Percentiles rank a stretch among this genome's conserved stretches.
These are phyloP conservation scores for Colostygia pectinataria DNA, from an alignment of 2,888 invertebrate species.

Conservation along the genomic window DNA sequence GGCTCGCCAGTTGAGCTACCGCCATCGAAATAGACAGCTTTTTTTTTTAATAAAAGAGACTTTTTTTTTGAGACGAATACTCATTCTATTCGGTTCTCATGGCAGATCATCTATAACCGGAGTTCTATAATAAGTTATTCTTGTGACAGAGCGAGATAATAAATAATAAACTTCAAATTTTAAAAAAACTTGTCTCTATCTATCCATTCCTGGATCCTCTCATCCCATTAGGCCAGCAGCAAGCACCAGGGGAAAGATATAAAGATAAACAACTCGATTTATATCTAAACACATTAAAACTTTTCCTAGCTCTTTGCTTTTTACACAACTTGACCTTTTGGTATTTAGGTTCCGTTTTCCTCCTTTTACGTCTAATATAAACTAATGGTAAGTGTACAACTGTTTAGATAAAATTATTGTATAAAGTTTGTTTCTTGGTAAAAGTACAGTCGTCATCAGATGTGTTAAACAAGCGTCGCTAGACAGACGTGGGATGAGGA, in stretches of 20 bases:
- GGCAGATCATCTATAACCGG: no score
- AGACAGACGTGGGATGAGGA: no score
- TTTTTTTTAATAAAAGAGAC: no score
- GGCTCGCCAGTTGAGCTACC: no score
- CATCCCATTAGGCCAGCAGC: conserved; percentile 34
- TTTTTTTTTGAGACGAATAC: no score
- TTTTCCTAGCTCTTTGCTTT: conserved; percentile 48
- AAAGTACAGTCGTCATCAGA: background rate
- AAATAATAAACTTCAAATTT: background rate
- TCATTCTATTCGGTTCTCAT: no score
- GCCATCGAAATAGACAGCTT: no score
- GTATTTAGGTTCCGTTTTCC: conserved; percentile 45
- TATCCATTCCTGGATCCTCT: conserved; percentile 23
- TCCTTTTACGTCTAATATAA: conserved; percentile 35
- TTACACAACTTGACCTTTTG: conserved; percentile 48
- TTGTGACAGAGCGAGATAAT: no score
- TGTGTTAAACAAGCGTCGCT: no score
- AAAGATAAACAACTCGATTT: conserved; percentile 72
- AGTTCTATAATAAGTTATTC: no score
- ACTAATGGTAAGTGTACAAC: conserved; percentile 24
- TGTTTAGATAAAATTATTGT: conserved; percentile 35
- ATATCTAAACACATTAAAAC: conserved; percentile 72
- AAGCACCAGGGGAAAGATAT: conserved; percentile 54
- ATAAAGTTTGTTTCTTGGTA: background rate
- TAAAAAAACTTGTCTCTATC: background rate